phyloP scores from a whole-genome alignment of 2,888 invertebrate genomes.

The Sinodicranocentrus sp. region DNA sequence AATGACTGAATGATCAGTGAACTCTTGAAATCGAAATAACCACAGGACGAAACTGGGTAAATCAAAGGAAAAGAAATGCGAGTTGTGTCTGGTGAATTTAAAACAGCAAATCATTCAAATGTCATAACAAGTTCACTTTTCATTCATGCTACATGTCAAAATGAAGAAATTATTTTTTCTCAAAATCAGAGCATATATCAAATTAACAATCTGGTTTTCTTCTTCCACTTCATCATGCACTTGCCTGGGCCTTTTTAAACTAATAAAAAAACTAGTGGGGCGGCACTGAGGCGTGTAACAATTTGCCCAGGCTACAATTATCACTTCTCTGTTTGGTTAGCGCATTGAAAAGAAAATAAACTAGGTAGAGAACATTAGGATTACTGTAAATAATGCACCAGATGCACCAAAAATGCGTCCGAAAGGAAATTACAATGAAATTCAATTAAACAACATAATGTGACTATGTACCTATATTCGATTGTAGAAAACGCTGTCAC shows the following conservation, averaged over 20 bases:
- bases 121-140: constrained; percentile 45
- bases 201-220: constrained; percentile 48
- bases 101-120: constrained; percentile 26
- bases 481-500: too few relatives aligned
- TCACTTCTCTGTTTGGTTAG: constrained; percentile 2
- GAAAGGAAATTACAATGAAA: too few relatives aligned
- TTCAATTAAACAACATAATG: too few relatives aligned
- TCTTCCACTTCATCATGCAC: neutral
- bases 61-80: neutral
- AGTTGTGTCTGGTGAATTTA: neutral
- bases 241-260: neutral
- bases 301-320: constrained; percentile 24
- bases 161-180: constrained; percentile 23
- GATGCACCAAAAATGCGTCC: too few relatives aligned
- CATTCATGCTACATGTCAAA: constrained; percentile 19
- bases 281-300: constrained; percentile 38
- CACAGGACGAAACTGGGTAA: neutral
- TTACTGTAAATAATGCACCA: too few relatives aligned
- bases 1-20: constrained; percentile 2
- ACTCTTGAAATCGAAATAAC: constrained; percentile 3
- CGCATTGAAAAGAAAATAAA: constrained; percentile 20
- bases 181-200: constrained; percentile 25
- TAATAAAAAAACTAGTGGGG: constrained; percentile 18
- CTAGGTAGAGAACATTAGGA: too few relatives aligned
- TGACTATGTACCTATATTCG: too few relatives aligned